phyloP scores from a whole-genome alignment of 2,888 invertebrate genomes.

The Dromius quadrimaculatus region DNA sequence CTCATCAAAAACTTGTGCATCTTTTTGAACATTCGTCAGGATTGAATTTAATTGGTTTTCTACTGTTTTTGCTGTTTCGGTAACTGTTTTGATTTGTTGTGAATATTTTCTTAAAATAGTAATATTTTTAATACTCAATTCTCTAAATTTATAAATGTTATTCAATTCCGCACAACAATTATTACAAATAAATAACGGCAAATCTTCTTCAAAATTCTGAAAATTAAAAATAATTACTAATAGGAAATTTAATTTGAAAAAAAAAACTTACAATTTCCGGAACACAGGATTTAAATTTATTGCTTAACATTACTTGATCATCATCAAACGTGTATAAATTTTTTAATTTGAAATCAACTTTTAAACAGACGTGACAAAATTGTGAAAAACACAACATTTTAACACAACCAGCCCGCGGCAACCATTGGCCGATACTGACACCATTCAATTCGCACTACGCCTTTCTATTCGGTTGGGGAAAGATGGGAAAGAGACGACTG shows the following conservation, averaged over 20 bases:
- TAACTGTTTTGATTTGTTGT: slow-evolving; percentile 36
- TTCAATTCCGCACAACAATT: slow-evolving; percentile 36
- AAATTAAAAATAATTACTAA: slow-evolving; percentile 23
- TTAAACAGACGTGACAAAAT: slow-evolving; percentile 43
- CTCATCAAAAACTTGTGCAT: slow-evolving; percentile 13
- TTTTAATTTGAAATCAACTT: slow-evolving; percentile 37
- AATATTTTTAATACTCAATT: slow-evolving; percentile 44
- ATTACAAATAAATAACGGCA: slow-evolving; percentile 41
- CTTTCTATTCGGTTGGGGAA: slow-evolving; percentile 33
- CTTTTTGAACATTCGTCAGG: slow-evolving; percentile 36
- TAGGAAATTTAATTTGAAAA: not conserved
- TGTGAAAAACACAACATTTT: slow-evolving; percentile 40
- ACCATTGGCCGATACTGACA: slow-evolving; percentile 32
- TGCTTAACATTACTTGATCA: slow-evolving; percentile 38
- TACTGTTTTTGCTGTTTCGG: slow-evolving; percentile 38
- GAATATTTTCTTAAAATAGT: slow-evolving; percentile 39
- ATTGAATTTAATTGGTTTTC: slow-evolving; percentile 37
- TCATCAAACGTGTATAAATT: slow-evolving; percentile 41
- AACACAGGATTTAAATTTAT: slow-evolving; percentile 39
- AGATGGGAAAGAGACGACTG: slow-evolving; percentile 33
- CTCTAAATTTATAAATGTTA: slow-evolving; percentile 42
- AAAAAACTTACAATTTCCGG: slow-evolving; percentile 44
- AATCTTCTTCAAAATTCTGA: slow-evolving; percentile 43
- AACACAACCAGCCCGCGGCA: slow-evolving; percentile 6
- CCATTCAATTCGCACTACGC: slow-evolving; percentile 42